These are phyloP conservation scores for Spatulosminthurus flaviceps DNA, from an alignment of 2,888 invertebrate genomes.

Conservation along the genomic window DNA sequence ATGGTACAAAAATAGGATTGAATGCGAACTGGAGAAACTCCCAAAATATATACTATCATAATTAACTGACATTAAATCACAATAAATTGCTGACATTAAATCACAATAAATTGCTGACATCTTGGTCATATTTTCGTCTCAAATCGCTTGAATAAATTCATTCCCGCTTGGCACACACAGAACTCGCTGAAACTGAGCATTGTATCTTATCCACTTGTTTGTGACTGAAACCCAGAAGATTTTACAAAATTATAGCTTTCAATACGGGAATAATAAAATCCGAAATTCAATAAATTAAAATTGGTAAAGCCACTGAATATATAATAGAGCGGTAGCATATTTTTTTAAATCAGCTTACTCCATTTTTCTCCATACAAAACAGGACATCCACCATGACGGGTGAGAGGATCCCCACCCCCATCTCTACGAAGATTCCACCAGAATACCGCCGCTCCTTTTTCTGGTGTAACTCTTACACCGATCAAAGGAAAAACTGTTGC, in stretches of 20 bases:
- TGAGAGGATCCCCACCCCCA: constrained; percentile 63
- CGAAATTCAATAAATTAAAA: no score
- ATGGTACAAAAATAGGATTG: no score
- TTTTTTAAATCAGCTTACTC: constrained; percentile 62
- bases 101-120: not conserved
- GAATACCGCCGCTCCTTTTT: constrained; percentile 64
- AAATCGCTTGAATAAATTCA: constrained; percentile 43
- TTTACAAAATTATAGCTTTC: no score
- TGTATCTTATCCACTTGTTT: constrained; percentile 64
- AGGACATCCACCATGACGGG: constrained; percentile 64
- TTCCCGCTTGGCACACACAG: constrained; percentile 49
- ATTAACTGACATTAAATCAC: no score
- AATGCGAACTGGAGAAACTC: no score
- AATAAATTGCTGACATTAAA: no score
- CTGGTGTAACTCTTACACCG: constrained; percentile 63
- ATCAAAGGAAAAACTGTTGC: constrained; percentile 64
- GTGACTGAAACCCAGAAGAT: constrained; percentile 55
- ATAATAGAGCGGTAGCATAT: no score
- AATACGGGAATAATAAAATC: constrained; percentile 2
- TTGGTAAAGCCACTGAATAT: no score
- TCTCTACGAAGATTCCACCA: constrained; percentile 64
- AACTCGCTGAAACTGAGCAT: constrained; percentile 55
- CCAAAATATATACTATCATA: no score
- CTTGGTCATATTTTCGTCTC: not conserved
- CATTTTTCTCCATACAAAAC: constrained; percentile 65